Conservation (phyloP, 2,888 invertebrate genomes). For the Brachyopa scutellaris region DNA sequence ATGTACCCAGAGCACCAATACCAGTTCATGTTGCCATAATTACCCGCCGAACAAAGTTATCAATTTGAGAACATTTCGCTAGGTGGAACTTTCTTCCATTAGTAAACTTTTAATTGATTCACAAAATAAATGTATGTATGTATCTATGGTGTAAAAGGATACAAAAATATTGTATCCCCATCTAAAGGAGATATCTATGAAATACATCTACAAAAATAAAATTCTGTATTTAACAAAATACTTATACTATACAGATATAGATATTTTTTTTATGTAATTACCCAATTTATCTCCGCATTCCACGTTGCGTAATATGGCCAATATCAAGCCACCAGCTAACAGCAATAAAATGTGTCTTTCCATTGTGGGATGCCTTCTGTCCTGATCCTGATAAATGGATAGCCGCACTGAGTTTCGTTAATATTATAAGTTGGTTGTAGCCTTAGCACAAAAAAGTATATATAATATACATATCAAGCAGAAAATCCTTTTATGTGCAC, state of each 20-base stretch:
- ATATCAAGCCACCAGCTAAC: slow-evolving; percentile 68
- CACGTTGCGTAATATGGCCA: slow-evolving; percentile 54
- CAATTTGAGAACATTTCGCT: slow-evolving; percentile 13
- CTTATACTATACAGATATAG: background rate
- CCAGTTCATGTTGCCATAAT: slow-evolving; percentile 3
- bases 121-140: slow-evolving; percentile 6
- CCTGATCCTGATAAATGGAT: slow-evolving; percentile 54
- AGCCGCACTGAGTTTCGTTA: slow-evolving; percentile 32
- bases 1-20: background rate
- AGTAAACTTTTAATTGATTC: slow-evolving; percentile 61
- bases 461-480: too few relatives aligned
- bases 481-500: slow-evolving; percentile 33
- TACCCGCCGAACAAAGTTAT: slow-evolving; percentile 19
- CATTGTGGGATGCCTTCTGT: slow-evolving; percentile 49
- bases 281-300: slow-evolving; percentile 69
- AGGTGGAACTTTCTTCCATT: slow-evolving; percentile 14
- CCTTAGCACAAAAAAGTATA: too few relatives aligned
- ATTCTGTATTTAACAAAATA: too few relatives aligned
- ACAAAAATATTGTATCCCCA: background rate
- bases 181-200: background rate
- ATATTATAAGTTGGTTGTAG: too few relatives aligned
- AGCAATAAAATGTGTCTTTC: slow-evolving; percentile 68
- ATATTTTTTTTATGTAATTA: slow-evolving; percentile 48
- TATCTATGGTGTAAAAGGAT: background rate
- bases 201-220: background rate